Evolutionary conservation across 2,113 vertebrate genomes (phyloP), one percentile per base, ranked within the genome.

Genomic region (Mobula hypostoma): DNA sequence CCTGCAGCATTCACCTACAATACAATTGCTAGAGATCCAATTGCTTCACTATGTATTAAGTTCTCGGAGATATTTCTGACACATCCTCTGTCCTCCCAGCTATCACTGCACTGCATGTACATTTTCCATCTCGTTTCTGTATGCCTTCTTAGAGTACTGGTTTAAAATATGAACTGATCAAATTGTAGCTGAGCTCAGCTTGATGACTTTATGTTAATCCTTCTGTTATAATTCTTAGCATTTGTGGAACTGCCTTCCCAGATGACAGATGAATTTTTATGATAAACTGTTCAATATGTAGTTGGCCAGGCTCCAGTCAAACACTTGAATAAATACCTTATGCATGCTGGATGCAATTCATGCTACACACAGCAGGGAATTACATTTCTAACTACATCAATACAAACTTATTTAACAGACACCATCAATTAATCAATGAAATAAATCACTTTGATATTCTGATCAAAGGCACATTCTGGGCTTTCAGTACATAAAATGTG

Each of bases 371-470:
- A 66, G 61, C 85, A 90, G 85, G 61, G 61, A 90, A 90, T 90
- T 66, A 32, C 63, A 36, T 32, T 66, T 66, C 61, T 14, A 36
- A 32, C 6, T 66, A n/a, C 61, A 32, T 90, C 63, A 63, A 90
- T 90, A n/a, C 61, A 90, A 90, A 32, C 61, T 90, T 27, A 66
- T 90, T 66, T 68, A 68, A 68, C 12, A 90, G n/a, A 63, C 58
- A 66, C 61, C 58, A 90, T 90, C 85, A 90, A 90, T 66, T 90
- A 90, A 68, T 90, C 61, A 90, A 90, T 90, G 85, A 90, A 90
- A 90, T 29, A 90, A 90, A 32, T n/a, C 29, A 90, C 61, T 90
- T 90, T 90, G 27, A 36, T 32, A 14, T 90, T 66, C 63, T 68
- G 85, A 90, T 36, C 61, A 90, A 90, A 90, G 61, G 17, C 85